phyloP scores from a whole-genome alignment of 1,140 invertebrate genomes.

The Polyergus mexicanus region DNA sequence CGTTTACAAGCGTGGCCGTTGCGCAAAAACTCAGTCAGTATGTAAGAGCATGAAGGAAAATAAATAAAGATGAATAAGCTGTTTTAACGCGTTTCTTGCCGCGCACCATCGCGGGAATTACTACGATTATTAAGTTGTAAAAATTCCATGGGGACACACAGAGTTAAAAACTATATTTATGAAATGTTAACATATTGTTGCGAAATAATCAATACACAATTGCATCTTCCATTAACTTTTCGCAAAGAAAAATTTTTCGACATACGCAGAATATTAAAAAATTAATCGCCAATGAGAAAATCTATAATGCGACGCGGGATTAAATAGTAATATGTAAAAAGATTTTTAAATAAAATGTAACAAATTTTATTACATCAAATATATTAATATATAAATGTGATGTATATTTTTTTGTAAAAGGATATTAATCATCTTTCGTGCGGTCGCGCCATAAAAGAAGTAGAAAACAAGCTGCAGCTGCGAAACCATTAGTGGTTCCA shows the following conservation, averaged over 20 bases:
- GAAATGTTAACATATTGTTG: not conserved
- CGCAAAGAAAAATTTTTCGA: not conserved
- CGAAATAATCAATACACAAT: not conserved
- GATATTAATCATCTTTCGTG: conserved; percentile 22
- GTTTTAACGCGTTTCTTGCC: conserved; percentile 46
- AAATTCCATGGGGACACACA: conserved; percentile 2
- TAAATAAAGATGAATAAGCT: conserved; percentile 40
- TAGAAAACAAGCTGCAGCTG: conserved; percentile 57
- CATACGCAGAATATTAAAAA: not conserved
- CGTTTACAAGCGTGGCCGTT: conserved; percentile 35
- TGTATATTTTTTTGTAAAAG: not conserved
- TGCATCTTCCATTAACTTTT: not conserved
- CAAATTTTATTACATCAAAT: not conserved
- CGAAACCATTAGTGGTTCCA: conserved; percentile 41
- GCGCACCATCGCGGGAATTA: not conserved
- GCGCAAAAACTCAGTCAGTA: conserved; percentile 46
- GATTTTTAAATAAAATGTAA: not conserved
- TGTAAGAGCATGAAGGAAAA: conserved; percentile 32
- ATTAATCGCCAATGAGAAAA: not conserved
- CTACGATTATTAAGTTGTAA: conserved; percentile 31
- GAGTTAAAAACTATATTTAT: not conserved
- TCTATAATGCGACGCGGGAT: not conserved
- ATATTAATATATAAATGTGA: not conserved
- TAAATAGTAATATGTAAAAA: not conserved
- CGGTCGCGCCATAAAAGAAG: conserved; percentile 6